Evolutionary conservation across 2,888 invertebrate species (phyloP).

Genomic region (Myopa testacea): DNA sequence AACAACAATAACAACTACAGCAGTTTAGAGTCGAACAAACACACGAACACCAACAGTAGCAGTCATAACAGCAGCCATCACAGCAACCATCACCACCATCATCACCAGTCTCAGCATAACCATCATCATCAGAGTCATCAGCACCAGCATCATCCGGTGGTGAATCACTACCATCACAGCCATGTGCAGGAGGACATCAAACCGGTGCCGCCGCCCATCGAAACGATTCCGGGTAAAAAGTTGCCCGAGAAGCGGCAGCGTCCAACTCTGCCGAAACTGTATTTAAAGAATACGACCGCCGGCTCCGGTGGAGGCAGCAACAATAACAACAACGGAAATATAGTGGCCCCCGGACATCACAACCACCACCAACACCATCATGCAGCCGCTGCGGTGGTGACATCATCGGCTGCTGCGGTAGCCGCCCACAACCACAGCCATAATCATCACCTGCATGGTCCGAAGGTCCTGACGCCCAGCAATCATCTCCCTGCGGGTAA

Average conservation of each 20-base stretch:
- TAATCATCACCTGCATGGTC: constrained; percentile 53
- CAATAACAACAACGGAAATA: constrained; percentile 50
- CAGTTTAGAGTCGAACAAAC: constrained; percentile 66
- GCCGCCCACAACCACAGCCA: constrained; percentile 51
- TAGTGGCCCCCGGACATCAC: constrained; percentile 41
- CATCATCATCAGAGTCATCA: constrained; percentile 52
- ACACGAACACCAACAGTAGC: constrained; percentile 59
- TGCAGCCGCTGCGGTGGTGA: constrained; percentile 51
- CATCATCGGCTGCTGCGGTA: constrained; percentile 53
- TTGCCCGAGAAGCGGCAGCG: constrained; percentile 82
- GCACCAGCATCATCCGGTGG: constrained; percentile 62
- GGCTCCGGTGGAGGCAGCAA: constrained; percentile 62
- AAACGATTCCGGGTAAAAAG: constrained; percentile 90
- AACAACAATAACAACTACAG: constrained; percentile 64
- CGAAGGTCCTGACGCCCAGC: constrained; percentile 62
- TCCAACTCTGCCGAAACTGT: constrained; percentile 80
- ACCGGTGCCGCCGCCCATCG: constrained; percentile 91
- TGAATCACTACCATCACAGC: constrained; percentile 70
- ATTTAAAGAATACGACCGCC: constrained; percentile 73
- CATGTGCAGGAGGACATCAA: constrained; percentile 75
- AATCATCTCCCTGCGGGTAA: constrained; percentile 57
- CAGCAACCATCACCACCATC: constrained; percentile 66
- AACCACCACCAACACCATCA: constrained; percentile 43
- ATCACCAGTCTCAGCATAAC: constrained; percentile 54
- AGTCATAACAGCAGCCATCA: constrained; percentile 66